Evolutionary conservation across 2,888 invertebrate species (phyloP).

Genomic region (Drosophila pullipes): DNA sequence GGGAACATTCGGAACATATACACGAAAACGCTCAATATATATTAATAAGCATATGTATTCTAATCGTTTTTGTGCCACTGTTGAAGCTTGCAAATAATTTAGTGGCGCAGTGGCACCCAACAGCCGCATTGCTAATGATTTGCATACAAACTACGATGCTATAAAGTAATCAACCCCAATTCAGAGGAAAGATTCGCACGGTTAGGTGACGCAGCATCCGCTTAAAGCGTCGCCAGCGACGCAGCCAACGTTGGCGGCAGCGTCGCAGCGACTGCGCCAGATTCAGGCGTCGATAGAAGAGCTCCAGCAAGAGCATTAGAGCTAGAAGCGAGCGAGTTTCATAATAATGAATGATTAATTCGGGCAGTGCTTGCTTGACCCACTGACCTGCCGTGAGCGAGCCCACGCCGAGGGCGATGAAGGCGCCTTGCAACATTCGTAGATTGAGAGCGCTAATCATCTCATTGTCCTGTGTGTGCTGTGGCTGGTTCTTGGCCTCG

Average conservation of each 20-base stretch:
- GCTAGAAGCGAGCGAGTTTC: constrained; percentile 33
- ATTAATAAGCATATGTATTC: neutral
- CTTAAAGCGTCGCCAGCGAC: constrained; percentile 54
- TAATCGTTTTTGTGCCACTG: constrained; percentile 21
- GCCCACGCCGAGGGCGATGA: constrained; percentile 89
- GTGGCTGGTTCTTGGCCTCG: constrained; percentile 47
- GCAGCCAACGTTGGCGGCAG: constrained; percentile 52
- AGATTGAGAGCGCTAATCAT: constrained; percentile 89
- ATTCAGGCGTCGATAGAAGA: constrained; percentile 65
- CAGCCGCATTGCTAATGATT: constrained; percentile 36
- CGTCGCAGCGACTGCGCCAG: constrained; percentile 48
- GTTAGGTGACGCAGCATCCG: constrained; percentile 47
- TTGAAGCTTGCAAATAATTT: constrained; percentile 19
- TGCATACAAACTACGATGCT: constrained; percentile 42
- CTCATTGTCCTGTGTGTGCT: constrained; percentile 56
- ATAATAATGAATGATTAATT: neutral
- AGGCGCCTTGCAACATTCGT: constrained; percentile 90
- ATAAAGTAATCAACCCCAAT: constrained; percentile 62
- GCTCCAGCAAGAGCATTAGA: constrained; percentile 70
- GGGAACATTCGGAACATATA: accelerated
- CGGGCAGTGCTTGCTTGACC: neutral
- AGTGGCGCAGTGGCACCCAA: constrained; percentile 19
- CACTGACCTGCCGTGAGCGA: constrained; percentile 86
- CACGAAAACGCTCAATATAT: neutral
- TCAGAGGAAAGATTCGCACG: constrained; percentile 65